Conservation (phyloP, 2,797 vertebrate genomes). For the Pangasius macronema region DNA sequence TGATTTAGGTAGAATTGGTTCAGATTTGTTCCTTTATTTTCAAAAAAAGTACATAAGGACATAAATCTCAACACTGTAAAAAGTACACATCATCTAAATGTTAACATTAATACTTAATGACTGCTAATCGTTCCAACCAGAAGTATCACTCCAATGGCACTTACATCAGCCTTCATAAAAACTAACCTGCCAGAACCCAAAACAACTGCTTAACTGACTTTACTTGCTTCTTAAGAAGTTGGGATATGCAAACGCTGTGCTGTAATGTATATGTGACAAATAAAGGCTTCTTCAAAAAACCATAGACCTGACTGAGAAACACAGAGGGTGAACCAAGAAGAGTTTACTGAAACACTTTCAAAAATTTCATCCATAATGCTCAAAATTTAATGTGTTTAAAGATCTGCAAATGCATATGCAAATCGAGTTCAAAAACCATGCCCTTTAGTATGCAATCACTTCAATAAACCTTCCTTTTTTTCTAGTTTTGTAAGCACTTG, state of each 20-base stretch:
- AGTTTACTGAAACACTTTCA: no score
- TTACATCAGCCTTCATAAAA: neutral
- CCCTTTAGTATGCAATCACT: neutral
- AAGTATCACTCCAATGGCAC: neutral
- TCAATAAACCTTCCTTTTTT: neutral
- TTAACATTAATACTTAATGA: neutral
- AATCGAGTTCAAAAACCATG: neutral
- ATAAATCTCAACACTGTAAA: neutral
- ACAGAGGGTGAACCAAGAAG: no score
- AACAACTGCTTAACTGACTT: no score
- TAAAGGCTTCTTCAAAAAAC: no score
- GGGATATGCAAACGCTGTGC: no score
- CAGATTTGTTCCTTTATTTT: neutral
- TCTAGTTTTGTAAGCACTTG: neutral
- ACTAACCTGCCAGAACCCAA: no score
- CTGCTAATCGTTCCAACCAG: neutral
- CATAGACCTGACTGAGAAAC: no score
- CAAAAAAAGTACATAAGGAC: neutral
- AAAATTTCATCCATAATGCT: neutral
- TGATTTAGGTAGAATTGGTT: neutral
- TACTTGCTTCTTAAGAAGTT: no score
- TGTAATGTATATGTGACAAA: no score
- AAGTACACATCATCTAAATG: neutral
- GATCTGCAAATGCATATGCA: neutral
- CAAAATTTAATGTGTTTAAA: neutral